Conservation (phyloP, 2,113 vertebrate species). For the Crotalus horridus region DNA sequence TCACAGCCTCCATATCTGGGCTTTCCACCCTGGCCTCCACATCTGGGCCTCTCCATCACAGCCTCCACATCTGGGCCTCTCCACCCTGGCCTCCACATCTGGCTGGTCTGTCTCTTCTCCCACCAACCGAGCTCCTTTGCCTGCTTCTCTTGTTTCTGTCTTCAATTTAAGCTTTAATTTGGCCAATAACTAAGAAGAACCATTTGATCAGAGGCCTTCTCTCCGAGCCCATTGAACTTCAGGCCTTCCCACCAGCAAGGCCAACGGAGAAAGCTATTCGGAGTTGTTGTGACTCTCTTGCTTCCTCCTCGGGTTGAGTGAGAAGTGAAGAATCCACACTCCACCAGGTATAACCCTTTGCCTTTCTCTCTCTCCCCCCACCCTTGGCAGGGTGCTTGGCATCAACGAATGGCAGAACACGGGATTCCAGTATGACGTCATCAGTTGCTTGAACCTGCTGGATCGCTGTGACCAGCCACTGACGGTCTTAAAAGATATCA, state of each 20-base stretch:
- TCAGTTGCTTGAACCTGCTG: conserved; percentile 97
- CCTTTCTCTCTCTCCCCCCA: conserved; percentile 5
- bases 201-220: background rate
- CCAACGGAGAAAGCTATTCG: background rate
- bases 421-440: conserved; percentile 89
- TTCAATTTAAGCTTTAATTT: background rate
- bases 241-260: background rate
- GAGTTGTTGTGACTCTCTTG: background rate
- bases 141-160: background rate
- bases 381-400: conserved; percentile 77
- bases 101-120: background rate
- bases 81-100: background rate
- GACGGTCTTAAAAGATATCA: conserved; percentile 85
- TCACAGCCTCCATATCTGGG: no score
- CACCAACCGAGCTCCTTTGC: background rate
- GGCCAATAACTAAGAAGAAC: background rate
- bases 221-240: background rate
- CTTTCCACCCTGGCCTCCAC: background rate
- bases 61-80: no score
- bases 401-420: conserved; percentile 91
- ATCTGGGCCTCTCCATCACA: no score
- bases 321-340: background rate
- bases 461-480: conserved; percentile 93
- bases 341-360: background rate
- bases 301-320: background rate